Base-by-base conservation (phyloP, 1,140 invertebrate species). In the Drosophila bifasciata region DNA sequence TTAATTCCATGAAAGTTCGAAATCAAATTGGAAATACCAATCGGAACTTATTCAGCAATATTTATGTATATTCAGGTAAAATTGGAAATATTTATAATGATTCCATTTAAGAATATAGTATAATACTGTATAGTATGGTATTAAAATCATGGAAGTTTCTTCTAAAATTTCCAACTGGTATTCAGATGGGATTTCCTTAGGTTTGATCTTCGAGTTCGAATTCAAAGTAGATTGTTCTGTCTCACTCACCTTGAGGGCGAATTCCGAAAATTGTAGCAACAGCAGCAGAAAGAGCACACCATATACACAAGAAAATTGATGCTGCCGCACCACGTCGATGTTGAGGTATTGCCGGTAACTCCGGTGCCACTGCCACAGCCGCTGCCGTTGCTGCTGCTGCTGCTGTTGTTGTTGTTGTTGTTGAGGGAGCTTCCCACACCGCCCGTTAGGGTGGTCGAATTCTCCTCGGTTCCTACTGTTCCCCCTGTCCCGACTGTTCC, bases 281-380 rank as follows among this genome's bases (percentile, higher is more conserved):
- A 91, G 70, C 89, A 91, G 56, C 89, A 91, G 39, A 91, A 91
- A 60, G 89, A 91, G 83, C 89, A 91, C 60, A 91, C 89, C 89
- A 91, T 91, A 89, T 91, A 91, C 67, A 91, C 85, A 43, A 91
- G 60, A 68, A 91, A 91, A 40, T 91, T 91, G 46, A 91, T 81
- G 72, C 89, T 84, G 69, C 89, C 74, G 63, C 89, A 91, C 89
- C 89, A 91, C 57, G 83, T 88, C n/a, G 79, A 79, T 43, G 83
- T 89, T 32, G 74, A 57, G 46, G 72, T 69, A 52, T 75, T 77
- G 32, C 73, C 61, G 41, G 58, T 66, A 28, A 43, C 46, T 39
- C 72, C 63, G 53, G 53, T 58, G 57, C 49, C 40, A 16, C 59
- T 49, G 44, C 16, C 40, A 17, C 8, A 56, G 52, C 32, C 9